phyloP scores from a whole-genome alignment of 2,888 invertebrate genomes.

The Apocheima hispidaria region DNA sequence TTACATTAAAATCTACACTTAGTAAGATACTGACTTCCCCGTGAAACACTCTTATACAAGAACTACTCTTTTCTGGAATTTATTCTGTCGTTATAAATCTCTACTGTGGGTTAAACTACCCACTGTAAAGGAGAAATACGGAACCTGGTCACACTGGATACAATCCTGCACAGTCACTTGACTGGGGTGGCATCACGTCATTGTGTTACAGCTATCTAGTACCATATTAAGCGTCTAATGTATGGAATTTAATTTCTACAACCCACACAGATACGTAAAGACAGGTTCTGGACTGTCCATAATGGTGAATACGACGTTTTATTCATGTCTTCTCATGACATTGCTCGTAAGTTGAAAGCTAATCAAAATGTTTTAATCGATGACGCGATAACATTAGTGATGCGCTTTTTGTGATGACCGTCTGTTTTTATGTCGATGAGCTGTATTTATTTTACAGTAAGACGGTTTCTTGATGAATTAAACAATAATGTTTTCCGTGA shows the following conservation, averaged over 20 bases:
- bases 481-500: conserved; percentile 39
- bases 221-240: conserved; percentile 82
- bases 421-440: conserved; percentile 50
- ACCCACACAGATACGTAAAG: conserved; percentile 66
- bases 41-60: no score
- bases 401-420: conserved; percentile 56
- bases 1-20: no score
- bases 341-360: conserved; percentile 84
- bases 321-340: conserved; percentile 76
- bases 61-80: no score
- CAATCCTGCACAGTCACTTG: conserved; percentile 84
- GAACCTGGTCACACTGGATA: conserved; percentile 20
- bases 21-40: no score
- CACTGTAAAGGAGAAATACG: background rate
- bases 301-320: conserved; percentile 77
- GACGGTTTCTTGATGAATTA: conserved; percentile 44
- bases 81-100: no score
- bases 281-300: conserved; percentile 66
- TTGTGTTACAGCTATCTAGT: conserved; percentile 79
- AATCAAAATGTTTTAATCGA: conserved; percentile 86
- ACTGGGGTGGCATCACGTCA: conserved; percentile 83
- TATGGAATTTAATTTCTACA: conserved; percentile 83
- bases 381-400: conserved; percentile 81
- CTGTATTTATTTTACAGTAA: conserved; percentile 49
- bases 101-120: background rate